These are phyloP conservation scores for Andrena praecox DNA, from an alignment of 2,888 invertebrate species.

Conservation along the genomic window DNA sequence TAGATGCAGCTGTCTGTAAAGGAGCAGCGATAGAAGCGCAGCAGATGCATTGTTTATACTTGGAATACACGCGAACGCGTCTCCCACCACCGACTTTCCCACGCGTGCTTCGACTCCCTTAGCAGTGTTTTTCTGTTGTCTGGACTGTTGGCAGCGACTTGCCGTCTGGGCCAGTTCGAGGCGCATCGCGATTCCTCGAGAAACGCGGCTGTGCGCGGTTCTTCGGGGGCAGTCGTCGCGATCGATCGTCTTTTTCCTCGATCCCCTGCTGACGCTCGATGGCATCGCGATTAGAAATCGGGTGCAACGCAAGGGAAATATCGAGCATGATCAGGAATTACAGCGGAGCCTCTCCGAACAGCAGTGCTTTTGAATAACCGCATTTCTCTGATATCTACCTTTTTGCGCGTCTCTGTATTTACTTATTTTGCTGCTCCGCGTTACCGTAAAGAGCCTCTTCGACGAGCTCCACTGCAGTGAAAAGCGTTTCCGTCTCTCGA, in stretches of 20 bases:
- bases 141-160: slow-evolving; percentile 72
- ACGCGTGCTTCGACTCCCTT: slow-evolving; percentile 76
- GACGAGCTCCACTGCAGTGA: neutral
- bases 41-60: slow-evolving; percentile 51
- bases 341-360: slow-evolving; percentile 22
- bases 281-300: slow-evolving; percentile 18
- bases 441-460: neutral
- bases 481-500: slow-evolving; percentile 32
- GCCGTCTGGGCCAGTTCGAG: slow-evolving; percentile 75
- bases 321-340: neutral
- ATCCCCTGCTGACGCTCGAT: neutral
- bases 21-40: slow-evolving; percentile 5
- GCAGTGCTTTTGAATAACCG: neutral
- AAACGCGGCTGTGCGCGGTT: slow-evolving; percentile 50
- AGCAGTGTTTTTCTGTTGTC: slow-evolving; percentile 69
- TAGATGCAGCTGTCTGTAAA: neutral
- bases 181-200: slow-evolving; percentile 61
- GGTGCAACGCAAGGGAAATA: neutral
- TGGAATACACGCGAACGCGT: slow-evolving; percentile 52
- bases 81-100: slow-evolving; percentile 80
- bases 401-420: neutral
- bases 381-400: neutral
- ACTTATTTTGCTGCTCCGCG: neutral
- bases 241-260: slow-evolving; percentile 53
- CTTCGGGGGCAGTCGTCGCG: slow-evolving; percentile 16